Base-by-base conservation (phyloP, 2,113 vertebrate genomes). In the Agelaius tricolor region DNA sequence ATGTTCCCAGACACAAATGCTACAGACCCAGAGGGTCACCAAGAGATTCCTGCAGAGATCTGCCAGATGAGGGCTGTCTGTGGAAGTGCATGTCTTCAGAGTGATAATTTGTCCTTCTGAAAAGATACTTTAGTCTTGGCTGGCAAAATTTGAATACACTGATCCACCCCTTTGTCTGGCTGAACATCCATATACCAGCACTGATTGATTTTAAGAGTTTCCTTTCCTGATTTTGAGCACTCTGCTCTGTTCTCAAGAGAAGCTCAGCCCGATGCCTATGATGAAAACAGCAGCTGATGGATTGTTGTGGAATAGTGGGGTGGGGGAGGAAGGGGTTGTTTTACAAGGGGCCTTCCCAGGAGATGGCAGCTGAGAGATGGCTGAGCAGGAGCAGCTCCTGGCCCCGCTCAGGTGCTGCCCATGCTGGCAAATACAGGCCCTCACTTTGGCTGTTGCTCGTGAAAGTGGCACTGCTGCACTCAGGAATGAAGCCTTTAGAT, bases 361-460 rank as follows among this genome's bases (percentile, higher is more conserved):
- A 96, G 96, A 61, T 93, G 96, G 89, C 96, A 97, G 91, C 86
- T 27, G 35, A 92, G 93, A 49, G 82, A 84, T 41, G 24, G 41
- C 80, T 47, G 54, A 54, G 66, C 4, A 2, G 35, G 28, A 72
- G n/a, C 0, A 0, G 61, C 41, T 78, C 33, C 37, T 57, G 12
- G 43, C 23, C 23, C 47, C 0, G 7, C 58, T 51, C 49, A 68
- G 84, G 76, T 88, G 79, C 67, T 26, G 57, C 7, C 30, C 7
- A 1, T 21, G 59, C 66, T 15, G 75, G 39, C 13, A 30, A 65
- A 35, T 10, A 11, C 11, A 15, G 33, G 46, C 1, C 2, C 7
- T 46, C 0, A 0, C 59, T 19, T 47, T 2, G 0, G 22, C 27
- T 52, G 24, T 35, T 13, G 1, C 22, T 35, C 2, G 0, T 13